Evolutionary conservation across 2,888 invertebrate species (phyloP), one percentile per base, ranked within the genome.

Genomic region (Hermaeophaga mercurialis): DNA sequence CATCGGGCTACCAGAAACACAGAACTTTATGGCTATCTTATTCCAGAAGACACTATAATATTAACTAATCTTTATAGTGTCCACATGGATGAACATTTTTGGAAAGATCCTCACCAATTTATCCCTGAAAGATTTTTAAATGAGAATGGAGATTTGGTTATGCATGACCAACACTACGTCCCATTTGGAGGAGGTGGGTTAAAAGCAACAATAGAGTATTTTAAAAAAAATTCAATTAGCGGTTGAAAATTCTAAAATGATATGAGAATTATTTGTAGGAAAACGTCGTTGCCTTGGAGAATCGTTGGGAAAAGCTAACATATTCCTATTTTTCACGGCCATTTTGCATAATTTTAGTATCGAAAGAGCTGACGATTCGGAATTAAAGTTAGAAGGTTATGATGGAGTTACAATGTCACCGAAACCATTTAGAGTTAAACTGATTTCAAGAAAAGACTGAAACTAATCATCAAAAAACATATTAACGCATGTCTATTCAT

Each of bases 141-240:
- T 34, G 79, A 63, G 65, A 78, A 82, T 15, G 84, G 84, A 8
- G 81, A 82, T 31, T 52, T 73, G 15, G 17, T 54, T 7, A 67
- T 66, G 61, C 80, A 79, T 62, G 80, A 81, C 47, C 84, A 82
- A 62, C 78, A 82, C 63, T 80, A 84, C 67, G 81, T 85, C 55
- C 82, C 84, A 7, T 90, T 89, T 69, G 88, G 89, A 58, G 76
- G 83, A 70, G 89, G 89, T 88, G 74, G n/a, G n/a, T n/a, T n/a
- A n/a, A n/a, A n/a, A 72, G 38, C 22, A 24, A 22, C 3, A 9
- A 24, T 43, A 11, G 19, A 24, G n/a, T 41, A 17, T 12, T 41
- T n/a, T n/a, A n/a, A n/a, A n/a, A n/a, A n/a, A n/a, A n/a, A n/a
- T n/a, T n/a, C n/a, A n/a, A n/a, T n/a, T n/a, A n/a, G n/a, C n/a